Evolutionary conservation across 2,113 vertebrate species (phyloP), one percentile per base, ranked within the genome.

Genomic region (Lepidothrix coronata): DNA sequence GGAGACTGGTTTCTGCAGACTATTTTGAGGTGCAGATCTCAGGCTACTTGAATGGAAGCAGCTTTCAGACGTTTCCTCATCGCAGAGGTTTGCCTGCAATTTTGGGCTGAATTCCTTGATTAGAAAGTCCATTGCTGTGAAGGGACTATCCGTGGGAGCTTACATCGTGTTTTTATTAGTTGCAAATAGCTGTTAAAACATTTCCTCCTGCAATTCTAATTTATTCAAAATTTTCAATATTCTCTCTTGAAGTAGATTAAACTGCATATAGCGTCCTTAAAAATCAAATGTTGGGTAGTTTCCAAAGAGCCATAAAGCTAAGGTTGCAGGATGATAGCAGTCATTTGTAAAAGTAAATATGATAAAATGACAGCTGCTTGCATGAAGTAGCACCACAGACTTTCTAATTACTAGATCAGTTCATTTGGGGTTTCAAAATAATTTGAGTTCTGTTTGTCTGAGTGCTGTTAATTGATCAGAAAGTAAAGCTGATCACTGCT

Each of bases 381-480:
- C 93, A 90, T 81, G 91, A 93, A 95, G 49, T 81, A 94, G 71
- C 67, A 91, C 75, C 72, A 78, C 62, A 95, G 88, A 74, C 84
- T 96, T 95, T 95, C 96, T 97, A 97, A 97, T 95, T 84, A 96
- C 82, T 76, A 44, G 51, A 93, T 92, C 2, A 2, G 97, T 95
- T 97, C 96, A 94, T 76, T 65, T 94, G 55, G 85, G 95, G 91
- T 82, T 91, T 98, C 88, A 82, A 77, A 97, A 96, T 96, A 93
- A 97, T 97, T 91, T 89, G 86, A 96, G 76, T 85, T 97, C 84
- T 95, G 44, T 87, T 95, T 95, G 85, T 89, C 67, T 84, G 58
- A 95, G 96, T 97, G 92, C 95, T 96, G 78, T 94, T 98, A 98
- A 98, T 97, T 97, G 98, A 97, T 98, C 95, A 96, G 87, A 97